Percentiles rank a stretch among this genome's conserved stretches.
phyloP scores from a whole-genome alignment of 2,888 invertebrate genomes.

The Oligia fasciuncula region DNA sequence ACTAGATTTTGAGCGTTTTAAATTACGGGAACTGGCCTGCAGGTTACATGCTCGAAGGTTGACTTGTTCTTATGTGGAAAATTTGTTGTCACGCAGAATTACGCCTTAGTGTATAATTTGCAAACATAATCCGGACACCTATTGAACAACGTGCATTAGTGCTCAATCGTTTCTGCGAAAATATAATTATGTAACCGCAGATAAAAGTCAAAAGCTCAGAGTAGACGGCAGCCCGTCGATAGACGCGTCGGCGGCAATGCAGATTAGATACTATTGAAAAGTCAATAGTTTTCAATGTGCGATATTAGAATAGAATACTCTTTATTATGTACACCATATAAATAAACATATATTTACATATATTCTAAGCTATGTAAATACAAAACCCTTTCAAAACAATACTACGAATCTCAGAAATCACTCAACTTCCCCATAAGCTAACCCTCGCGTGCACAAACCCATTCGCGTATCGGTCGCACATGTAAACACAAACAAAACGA shows the following conservation, averaged over 20 bases:
- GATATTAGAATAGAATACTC: too few species aligned
- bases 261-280: neutral
- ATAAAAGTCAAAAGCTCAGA: neutral
- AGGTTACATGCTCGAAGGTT: neutral
- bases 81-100: neutral
- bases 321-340: too few species aligned
- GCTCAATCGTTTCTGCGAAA: neutral
- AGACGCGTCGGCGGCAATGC: too few species aligned
- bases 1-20: neutral
- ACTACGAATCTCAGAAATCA: conserved; percentile 14
- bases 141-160: neutral
- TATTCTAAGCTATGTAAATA: neutral
- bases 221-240: too few species aligned
- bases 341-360: too few species aligned
- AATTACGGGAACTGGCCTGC: neutral
- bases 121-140: neutral
- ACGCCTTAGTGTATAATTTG: neutral
- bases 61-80: neutral
- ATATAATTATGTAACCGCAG: neutral
- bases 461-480: conserved; percentile 55
- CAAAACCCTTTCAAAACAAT: conserved; percentile 18
- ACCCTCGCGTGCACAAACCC: conserved; percentile 55
- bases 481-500: conserved; percentile 60
- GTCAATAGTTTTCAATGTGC: neutral
- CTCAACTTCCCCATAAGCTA: conserved; percentile 11